Base-by-base conservation (phyloP, 2,113 vertebrate species). In the Platysteira castanea region DNA sequence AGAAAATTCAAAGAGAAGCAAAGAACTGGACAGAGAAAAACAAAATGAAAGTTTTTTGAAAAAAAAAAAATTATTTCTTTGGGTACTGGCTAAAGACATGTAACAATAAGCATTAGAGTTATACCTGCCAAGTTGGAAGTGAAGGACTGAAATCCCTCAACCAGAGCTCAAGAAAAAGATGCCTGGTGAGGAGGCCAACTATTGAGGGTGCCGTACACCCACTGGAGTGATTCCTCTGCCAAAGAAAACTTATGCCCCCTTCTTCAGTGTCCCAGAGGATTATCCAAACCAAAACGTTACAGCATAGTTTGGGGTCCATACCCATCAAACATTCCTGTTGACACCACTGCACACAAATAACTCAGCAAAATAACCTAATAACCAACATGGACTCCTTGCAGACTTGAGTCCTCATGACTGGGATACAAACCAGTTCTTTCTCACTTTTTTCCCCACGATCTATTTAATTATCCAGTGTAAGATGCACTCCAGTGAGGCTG, bases 341-440 rank as follows among this genome's bases (percentile, higher is more conserved):
- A 87, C 16, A 10, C 20, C 30, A 9, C 0, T 27, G 35, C 44
- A 73, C 9, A 19, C 20, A 53, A 87, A 24, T 42, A 87, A 78
- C 47, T 82, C 54, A 5, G 7, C 53, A 41, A 75, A 85, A 75
- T 68, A 68, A 39, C 27, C 15, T 4, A 50, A 49, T n/a, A 65
- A 56, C n/a, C 15, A 68, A 59, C 13, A 37, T 0, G 8, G 37
- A 37, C 14, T 74, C 46, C 39, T 26, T 53, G 26, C 17, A 77
- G 13, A 60, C 10, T 18, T 21, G 5, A 15, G 59, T 18, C 44
- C 28, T 46, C 3, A 0, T 0, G 0, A 70, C 0, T 13, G 7
- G 7, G 17, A 67, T 50, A 65, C 7, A 42, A 44, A 53, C 0
- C 39, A 28, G 28, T 3, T 53, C 13, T 56, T n/a, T 28, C 30